These are phyloP conservation scores for Cylloceria caligata DNA, from an alignment of 2,888 invertebrate species.

Conservation along the genomic window DNA sequence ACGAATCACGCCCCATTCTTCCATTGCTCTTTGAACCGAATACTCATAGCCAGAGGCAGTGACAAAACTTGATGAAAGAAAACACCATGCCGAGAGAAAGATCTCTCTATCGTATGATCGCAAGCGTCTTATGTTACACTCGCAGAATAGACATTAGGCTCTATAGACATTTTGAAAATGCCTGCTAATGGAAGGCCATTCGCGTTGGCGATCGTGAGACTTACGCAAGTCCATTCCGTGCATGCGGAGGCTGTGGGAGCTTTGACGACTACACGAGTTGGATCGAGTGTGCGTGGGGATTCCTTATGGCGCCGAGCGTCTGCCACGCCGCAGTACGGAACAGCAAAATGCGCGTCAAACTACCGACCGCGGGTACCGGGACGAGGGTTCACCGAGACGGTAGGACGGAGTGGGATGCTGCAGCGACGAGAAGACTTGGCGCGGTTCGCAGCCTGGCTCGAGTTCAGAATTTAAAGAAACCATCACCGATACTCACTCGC, in stretches of 20 bases:
- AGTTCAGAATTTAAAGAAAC: conserved; percentile 8
- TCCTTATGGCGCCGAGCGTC: conserved; percentile 80
- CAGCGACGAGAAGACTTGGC: conserved; percentile 43
- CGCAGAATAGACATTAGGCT: background rate
- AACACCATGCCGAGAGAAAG: background rate
- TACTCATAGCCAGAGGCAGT: too few relatives aligned
- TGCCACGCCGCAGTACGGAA: conserved; percentile 71
- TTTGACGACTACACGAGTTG: background rate
- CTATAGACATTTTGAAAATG: conserved; percentile 6
- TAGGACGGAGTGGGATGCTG: conserved; percentile 27
- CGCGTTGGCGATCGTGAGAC: conserved; percentile 53
- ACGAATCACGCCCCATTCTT: background rate
- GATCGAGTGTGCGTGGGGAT: conserved; percentile 73
- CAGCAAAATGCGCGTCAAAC: conserved; percentile 47
- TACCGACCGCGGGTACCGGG: conserved; percentile 17
- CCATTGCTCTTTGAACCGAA: too few relatives aligned
- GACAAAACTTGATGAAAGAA: background rate
- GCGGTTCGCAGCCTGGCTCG: background rate
- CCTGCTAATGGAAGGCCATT: background rate
- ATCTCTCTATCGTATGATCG: background rate
- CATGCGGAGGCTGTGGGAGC: background rate
- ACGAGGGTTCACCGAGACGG: conserved; percentile 40
- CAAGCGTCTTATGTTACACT: background rate
- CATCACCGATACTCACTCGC: conserved; percentile 38
- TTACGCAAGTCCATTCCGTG: conserved; percentile 71